Evolutionary conservation across 2,797 vertebrate species (phyloP), one percentile per base, ranked within the genome.

Genomic region (Poeciliopsis turneri): DNA sequence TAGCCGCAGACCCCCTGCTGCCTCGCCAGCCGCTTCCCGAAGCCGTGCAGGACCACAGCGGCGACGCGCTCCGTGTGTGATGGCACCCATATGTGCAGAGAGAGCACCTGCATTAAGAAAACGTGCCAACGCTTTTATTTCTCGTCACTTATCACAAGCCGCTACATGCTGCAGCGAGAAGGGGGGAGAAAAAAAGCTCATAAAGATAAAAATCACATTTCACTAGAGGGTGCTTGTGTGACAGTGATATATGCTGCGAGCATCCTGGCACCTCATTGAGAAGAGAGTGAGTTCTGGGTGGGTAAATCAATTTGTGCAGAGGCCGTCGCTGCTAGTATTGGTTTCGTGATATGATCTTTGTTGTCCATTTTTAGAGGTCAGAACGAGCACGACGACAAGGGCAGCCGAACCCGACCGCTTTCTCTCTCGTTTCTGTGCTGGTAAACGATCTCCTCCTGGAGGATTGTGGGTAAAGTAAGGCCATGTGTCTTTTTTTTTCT

Each of bases 141-240:
- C 84, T 87, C 84, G 82, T 90, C 86, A 85, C 91, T 93, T 92
- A 93, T 94, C 93, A 82, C 85, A 69, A 76, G 71, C 82, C 43
- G 83, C 81, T 86, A 87, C 87, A 84, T 46, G 86, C 82, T 77
- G 90, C 57, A 81, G 53, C 12, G 33, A 74, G 82, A 82, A 81
- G 66, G 49, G 78, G 30, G 53, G 72, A 11, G 33, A 47, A 23
- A 36, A 76, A 73, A 47, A 75, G 84, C 92, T 91, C 91, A 92
- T 94, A 90, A 93, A 92, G 94, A 95, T 94, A 94, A 92, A 91
- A 90, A 95, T 95, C 92, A 91, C 90, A 94, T 94, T 94, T 94
- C 92, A 93, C 92, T 89, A 87, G 92, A 92, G 91, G 92, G 92
- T 90, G 92, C 90, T 86, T 86, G 92, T 77, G 88, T 91, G 90